phyloP scores from a whole-genome alignment of 30 jellyfish, hydroid and myxozoan genomes.

The Cassiopea xamachana region DNA sequence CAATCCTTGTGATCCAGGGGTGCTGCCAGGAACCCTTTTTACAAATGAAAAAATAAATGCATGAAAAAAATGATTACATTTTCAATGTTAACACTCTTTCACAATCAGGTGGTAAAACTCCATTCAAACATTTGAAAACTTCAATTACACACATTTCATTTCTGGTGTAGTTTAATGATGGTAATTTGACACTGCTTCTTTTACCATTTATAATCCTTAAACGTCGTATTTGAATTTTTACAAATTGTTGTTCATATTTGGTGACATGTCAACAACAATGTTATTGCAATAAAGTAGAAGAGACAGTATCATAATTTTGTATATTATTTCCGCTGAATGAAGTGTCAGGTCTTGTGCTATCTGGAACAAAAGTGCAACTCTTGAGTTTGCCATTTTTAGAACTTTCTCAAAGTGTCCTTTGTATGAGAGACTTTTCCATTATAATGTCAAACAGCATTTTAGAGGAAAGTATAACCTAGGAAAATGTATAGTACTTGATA shows the following conservation, averaged over 20 bases:
- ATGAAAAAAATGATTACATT: too few species aligned
- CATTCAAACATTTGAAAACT: conserved; percentile 27
- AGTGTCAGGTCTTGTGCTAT: not conserved
- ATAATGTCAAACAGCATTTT: too few species aligned
- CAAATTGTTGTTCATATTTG: not conserved
- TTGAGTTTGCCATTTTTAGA: not conserved
- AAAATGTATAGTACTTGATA: too few species aligned
- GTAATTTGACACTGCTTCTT: conserved; percentile 40
- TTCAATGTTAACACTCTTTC: too few species aligned
- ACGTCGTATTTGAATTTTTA: not conserved
- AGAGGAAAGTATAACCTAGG: too few species aligned
- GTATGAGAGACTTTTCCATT: not conserved
- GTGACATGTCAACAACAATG: not conserved
- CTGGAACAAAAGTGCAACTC: not conserved
- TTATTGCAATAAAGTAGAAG: too few species aligned
- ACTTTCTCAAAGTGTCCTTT: conserved; percentile 5
- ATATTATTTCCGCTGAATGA: not conserved
- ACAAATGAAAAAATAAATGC: too few species aligned
- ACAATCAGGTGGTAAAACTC: not conserved
- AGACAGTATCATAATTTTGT: not conserved
- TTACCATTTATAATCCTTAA: conserved; percentile 20
- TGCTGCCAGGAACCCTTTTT: too few species aligned
- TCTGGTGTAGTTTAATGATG: conserved; percentile 48
- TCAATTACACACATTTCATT: conserved; percentile 37
- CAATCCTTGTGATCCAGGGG: too few species aligned